These are phyloP conservation scores for Dromas ardeola DNA, from an alignment of 2,113 vertebrate species.

Conservation along the genomic window DNA sequence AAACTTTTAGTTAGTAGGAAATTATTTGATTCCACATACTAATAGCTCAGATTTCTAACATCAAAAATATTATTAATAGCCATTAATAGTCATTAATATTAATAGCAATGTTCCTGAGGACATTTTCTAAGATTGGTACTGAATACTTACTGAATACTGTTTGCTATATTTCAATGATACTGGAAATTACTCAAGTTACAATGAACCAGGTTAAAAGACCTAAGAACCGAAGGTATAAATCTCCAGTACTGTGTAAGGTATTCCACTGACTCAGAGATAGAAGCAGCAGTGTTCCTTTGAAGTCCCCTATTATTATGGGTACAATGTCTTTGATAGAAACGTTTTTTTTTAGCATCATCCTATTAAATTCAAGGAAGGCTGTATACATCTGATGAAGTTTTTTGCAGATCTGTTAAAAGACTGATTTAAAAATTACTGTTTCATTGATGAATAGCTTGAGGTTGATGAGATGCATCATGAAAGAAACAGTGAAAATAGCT, in stretches of 20 bases:
- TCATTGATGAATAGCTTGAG: neutral
- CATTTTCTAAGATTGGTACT: neutral
- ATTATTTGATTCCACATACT: neutral
- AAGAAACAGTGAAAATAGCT: neutral
- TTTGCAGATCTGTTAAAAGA: neutral
- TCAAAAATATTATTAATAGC: neutral
- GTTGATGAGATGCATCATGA: neutral
- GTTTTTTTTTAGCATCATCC: neutral
- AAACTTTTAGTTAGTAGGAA: neutral
- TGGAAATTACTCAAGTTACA: neutral
- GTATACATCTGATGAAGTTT: neutral
- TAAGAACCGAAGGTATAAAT: neutral
- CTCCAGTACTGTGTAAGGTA: neutral
- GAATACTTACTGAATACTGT: neutral
- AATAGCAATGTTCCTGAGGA: neutral
- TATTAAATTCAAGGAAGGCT: neutral
- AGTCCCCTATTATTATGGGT: neutral
- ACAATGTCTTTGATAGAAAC: neutral
- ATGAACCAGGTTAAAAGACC: neutral
- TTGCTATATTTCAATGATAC: neutral
- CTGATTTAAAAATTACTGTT: neutral
- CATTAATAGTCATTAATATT: neutral
- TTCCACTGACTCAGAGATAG: neutral
- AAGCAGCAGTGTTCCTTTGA: neutral
- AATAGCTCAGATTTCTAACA: neutral